Percentiles rank a stretch among this genome's conserved stretches.
Conservation (phyloP, 2,888 invertebrate species). For the Aethes cnicana region DNA sequence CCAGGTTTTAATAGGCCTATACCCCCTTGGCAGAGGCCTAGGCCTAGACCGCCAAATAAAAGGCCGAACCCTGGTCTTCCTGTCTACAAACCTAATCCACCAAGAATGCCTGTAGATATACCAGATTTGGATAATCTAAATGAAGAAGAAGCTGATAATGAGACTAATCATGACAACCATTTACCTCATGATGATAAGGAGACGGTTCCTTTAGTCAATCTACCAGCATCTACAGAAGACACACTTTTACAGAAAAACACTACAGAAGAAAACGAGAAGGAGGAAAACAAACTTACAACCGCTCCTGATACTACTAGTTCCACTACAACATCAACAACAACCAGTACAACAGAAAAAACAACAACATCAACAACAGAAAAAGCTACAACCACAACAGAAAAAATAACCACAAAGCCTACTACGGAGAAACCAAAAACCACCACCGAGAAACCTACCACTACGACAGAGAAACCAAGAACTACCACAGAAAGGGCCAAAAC, state of each 20-base stretch:
- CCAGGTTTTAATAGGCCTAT: slow-evolving; percentile 84
- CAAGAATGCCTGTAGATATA: slow-evolving; percentile 66
- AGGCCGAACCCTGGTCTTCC: slow-evolving; percentile 81
- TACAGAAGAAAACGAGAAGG: slow-evolving; percentile 49
- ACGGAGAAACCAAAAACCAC: slow-evolving; percentile 39
- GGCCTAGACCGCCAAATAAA: slow-evolving; percentile 80
- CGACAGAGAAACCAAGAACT: slow-evolving; percentile 45
- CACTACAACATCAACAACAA: slow-evolving; percentile 47
- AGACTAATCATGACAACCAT: slow-evolving; percentile 64
- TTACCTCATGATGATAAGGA: slow-evolving; percentile 57
- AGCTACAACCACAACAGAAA: slow-evolving; percentile 36
- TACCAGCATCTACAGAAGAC: slow-evolving; percentile 48
- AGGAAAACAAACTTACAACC: slow-evolving; percentile 51
- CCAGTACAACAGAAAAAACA: slow-evolving; percentile 43
- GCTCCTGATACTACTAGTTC: slow-evolving; percentile 47
- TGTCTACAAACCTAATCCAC: slow-evolving; percentile 84
- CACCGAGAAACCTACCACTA: slow-evolving; percentile 42
- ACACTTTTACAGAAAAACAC: no score
- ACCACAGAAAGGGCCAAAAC: slow-evolving; percentile 42
- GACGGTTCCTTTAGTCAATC: slow-evolving; percentile 39
- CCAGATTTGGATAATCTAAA: slow-evolving; percentile 57
- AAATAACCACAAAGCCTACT: slow-evolving; percentile 35
- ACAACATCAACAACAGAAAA: slow-evolving; percentile 44
- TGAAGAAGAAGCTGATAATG: slow-evolving; percentile 63
- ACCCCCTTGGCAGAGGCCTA: slow-evolving; percentile 86